Percentiles rank a stretch among this genome's conserved stretches.
Evolutionary conservation across 2,113 vertebrate genomes (phyloP).

Genomic region (Corythornis madagascariensis): DNA sequence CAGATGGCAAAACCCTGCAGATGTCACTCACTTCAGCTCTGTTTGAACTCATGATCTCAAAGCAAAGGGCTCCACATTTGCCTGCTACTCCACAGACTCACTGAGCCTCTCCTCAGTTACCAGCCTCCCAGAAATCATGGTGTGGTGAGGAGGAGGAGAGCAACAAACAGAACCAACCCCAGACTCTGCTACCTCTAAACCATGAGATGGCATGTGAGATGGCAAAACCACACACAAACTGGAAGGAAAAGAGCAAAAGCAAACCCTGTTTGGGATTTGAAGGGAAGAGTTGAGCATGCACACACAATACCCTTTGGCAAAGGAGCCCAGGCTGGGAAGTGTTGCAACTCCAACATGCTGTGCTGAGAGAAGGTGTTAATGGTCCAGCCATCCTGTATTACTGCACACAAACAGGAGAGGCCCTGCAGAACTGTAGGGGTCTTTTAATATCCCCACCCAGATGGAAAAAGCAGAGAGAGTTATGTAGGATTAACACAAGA

Average conservation of each 20-base stretch:
- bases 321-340: conserved; percentile 14
- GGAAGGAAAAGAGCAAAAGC: conserved; percentile 29
- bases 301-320: conserved; percentile 50
- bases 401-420: conserved; percentile 48
- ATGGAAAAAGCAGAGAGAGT: conserved; percentile 42
- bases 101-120: not conserved
- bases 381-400: conserved; percentile 40
- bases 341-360: conserved; percentile 45
- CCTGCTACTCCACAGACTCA: not conserved
- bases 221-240: conserved; percentile 26
- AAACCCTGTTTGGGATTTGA: conserved; percentile 54
- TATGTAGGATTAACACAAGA: conserved; percentile 39
- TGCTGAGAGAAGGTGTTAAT: conserved; percentile 65
- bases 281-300: conserved; percentile 10
- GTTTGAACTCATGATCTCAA: not conserved
- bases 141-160: not conserved
- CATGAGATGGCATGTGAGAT: no score
- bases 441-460: conserved; percentile 28
- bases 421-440: conserved; percentile 43
- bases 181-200: not conserved
- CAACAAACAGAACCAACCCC: not conserved
- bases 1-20: not conserved
- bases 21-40: not conserved
- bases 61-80: not conserved
- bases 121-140: not conserved